Conservation (phyloP, 2,113 vertebrate genomes). For the Aix galericulata region DNA sequence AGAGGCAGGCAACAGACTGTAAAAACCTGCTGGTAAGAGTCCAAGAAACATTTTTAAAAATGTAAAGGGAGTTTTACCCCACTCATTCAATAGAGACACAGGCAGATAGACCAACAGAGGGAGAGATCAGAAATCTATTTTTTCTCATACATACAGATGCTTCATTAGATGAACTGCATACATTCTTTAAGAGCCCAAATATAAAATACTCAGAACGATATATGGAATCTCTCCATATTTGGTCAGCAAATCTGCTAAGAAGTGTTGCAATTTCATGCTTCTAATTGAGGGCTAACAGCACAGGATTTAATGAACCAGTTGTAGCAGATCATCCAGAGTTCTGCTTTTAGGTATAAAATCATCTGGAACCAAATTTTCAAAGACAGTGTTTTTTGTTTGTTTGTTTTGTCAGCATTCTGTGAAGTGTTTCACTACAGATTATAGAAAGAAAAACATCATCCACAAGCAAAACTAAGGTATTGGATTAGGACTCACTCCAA, state of each 20-base stretch:
- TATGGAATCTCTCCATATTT: not conserved
- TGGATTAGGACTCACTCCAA: not conserved
- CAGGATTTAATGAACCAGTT: conserved; percentile 53
- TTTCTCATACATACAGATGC: not conserved
- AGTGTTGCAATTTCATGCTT: not conserved
- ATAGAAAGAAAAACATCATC: not conserved
- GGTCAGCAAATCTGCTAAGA: conserved; percentile 42
- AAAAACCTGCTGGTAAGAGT: conserved; percentile 68
- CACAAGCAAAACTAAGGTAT: not conserved
- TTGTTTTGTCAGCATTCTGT: not conserved
- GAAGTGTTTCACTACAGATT: not conserved
- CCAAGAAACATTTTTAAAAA: conserved; percentile 59
- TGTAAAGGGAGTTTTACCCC: not conserved
- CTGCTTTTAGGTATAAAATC: conserved; percentile 51
- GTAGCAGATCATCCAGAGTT: not conserved
- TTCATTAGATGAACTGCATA: not conserved
- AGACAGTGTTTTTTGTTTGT: not conserved
- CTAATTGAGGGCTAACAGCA: not conserved
- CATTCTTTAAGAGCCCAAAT: not conserved
- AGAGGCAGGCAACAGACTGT: conserved; percentile 75
- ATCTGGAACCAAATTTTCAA: conserved; percentile 31
- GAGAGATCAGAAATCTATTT: not conserved
- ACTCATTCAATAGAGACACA: not conserved
- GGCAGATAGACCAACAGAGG: not conserved
- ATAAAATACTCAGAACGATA: not conserved